Base-by-base conservation (phyloP, 2,888 invertebrate species). In the Melangyna quadrimaculata region DNA sequence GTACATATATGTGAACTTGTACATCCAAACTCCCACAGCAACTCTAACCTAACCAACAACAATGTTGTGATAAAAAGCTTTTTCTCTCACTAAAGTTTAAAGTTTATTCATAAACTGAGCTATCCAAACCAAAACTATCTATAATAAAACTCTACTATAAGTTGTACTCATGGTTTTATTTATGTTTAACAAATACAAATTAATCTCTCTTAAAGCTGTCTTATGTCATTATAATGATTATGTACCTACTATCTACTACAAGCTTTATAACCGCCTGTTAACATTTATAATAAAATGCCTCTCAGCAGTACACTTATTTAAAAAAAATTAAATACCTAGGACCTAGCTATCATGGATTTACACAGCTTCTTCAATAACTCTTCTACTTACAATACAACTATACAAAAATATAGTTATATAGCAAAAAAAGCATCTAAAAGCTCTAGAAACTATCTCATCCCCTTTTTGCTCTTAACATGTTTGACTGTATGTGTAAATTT, bases 381-480 rank as follows among this genome's bases (percentile, higher is more conserved):
- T 53, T 27, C n/a, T 10, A 32, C 29, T 35, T 35, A 55, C 55
- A 55, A 55, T 32, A n/a, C n/a, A n/a, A n/a, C n/a, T n/a, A n/a
- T 32, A 55, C 55, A 57, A 35, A 19, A 35, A 1, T 55, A 6
- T 32, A 57, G 22, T 19, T 57, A 10, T 22, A 32, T 2, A 8
- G 2, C 14, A 27, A 37, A 40, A 61, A 61, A 61, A 61, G 40
- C 61, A 40, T 12, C 24, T 10, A 24, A 61, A 40, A 61, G 40
- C 61, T 61, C n/a, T 24, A 14, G 0, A 61, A 61, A 61, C 61
- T 61, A 61, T 61, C 24, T 40, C 61, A 61, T 27, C 40, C 24
- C 35, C 35, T 59, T 32, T 59, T 57, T 67, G 14, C 24, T 27
- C 27, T 43, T 17, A 22, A 12, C 5, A 24, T 35, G 3, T 29